Evolutionary conservation across 2,888 invertebrate genomes (phyloP).

Genomic region (Podotricha telesiphe): DNA sequence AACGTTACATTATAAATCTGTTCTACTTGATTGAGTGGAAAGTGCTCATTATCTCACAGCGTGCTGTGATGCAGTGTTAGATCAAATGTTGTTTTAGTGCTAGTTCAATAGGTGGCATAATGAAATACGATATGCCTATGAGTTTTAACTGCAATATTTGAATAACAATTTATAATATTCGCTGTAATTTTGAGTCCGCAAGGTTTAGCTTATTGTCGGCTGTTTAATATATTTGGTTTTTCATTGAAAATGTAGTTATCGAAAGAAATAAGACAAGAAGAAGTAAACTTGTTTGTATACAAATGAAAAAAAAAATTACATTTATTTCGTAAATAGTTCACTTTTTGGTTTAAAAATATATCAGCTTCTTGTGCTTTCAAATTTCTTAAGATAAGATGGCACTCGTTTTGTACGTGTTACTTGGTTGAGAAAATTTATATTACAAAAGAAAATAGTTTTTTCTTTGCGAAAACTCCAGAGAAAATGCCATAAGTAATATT

Average conservation of each 20-base stretch:
- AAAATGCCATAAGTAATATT: background rate
- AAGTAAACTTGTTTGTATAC: no score
- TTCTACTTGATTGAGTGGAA: slow-evolving; percentile 20
- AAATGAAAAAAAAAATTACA: no score
- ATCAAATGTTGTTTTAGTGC: slow-evolving; percentile 17
- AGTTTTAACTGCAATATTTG: background rate
- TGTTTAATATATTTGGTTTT: background rate
- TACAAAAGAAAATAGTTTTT: slow-evolving; percentile 15
- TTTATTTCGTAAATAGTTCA: no score
- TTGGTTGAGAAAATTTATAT: background rate
- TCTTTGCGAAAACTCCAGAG: background rate
- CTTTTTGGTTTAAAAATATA: background rate
- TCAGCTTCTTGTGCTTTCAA: background rate
- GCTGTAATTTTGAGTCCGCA: no score
- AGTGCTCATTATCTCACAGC: slow-evolving; percentile 16
- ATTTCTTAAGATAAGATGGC: slow-evolving; percentile 3
- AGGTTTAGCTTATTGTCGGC: no score
- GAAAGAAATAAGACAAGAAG: background rate
- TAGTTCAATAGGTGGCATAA: slow-evolving; percentile 16
- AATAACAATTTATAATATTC: no score
- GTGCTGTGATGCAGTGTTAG: slow-evolving; percentile 14
- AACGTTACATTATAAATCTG: slow-evolving; percentile 24
- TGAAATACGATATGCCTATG: background rate
- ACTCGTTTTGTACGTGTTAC: background rate
- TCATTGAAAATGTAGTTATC: background rate